These are phyloP conservation scores for Leptura quadrifasciata DNA, from an alignment of 2,888 invertebrate species.

Conservation along the genomic window DNA sequence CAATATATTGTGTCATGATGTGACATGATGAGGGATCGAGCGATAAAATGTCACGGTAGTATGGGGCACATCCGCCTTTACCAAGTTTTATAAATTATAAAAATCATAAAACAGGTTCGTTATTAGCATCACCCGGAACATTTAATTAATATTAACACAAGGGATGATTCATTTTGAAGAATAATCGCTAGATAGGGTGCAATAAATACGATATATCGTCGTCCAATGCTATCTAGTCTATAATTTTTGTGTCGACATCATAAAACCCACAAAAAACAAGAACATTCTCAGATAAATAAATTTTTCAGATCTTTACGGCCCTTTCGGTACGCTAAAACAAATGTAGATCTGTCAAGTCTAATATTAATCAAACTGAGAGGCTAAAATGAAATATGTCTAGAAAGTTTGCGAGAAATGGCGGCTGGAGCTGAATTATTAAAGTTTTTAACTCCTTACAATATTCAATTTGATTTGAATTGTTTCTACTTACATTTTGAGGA, in stretches of 20 bases:
- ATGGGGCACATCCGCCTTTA: too few relatives aligned
- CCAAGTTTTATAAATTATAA: too few relatives aligned
- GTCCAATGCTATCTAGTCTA: neutral
- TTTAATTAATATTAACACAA: too few relatives aligned
- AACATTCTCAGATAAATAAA: neutral
- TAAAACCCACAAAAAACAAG: neutral
- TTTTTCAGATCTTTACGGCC: neutral
- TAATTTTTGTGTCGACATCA: neutral
- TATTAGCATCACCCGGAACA: too few relatives aligned
- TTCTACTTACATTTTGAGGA: too few relatives aligned
- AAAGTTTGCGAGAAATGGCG: neutral
- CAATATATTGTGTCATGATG: too few relatives aligned
- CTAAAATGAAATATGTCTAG: conserved; percentile 3
- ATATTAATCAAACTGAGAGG: neutral
- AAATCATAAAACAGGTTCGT: too few relatives aligned
- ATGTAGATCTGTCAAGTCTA: neutral
- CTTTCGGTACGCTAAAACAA: neutral
- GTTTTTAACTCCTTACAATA: neutral
- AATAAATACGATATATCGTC: too few relatives aligned
- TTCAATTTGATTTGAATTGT: neutral
- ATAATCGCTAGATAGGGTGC: too few relatives aligned
- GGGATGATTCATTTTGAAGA: too few relatives aligned
- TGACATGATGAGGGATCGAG: too few relatives aligned
- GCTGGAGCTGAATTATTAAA: neutral
- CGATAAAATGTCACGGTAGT: too few relatives aligned